These are phyloP conservation scores for Empis livida DNA, from an alignment of 2,888 invertebrate species.

Conservation along the genomic window DNA sequence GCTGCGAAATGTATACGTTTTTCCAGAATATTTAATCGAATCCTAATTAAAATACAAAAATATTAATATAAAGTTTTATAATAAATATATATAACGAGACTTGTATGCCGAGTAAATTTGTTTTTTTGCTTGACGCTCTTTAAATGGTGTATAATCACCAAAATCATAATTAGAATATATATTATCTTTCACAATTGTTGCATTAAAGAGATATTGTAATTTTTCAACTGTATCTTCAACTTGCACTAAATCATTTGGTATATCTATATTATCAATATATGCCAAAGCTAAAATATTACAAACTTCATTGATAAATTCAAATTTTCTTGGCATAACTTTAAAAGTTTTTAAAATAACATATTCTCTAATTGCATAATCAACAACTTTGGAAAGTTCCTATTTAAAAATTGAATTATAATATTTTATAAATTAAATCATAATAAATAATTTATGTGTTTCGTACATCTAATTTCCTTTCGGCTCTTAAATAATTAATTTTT, in stretches of 20 bases:
- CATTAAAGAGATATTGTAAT: neutral
- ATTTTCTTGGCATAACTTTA: conserved; percentile 33
- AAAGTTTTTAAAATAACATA: conserved; percentile 28
- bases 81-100: conserved; percentile 12
- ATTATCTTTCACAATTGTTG: neutral
- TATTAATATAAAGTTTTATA: too few relatives aligned
- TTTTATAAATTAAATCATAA: too few relatives aligned
- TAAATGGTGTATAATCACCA: conserved; percentile 22
- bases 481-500: conserved; percentile 10
- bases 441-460: conserved; percentile 1
- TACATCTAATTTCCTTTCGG: neutral
- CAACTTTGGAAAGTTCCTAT: too few relatives aligned
- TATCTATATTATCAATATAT: conserved; percentile 21
- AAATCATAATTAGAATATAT: conserved; percentile 13
- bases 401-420: too few relatives aligned
- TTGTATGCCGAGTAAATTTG: conserved; percentile 18
- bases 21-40: conserved; percentile 6
- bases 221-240: neutral
- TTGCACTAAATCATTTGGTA: neutral
- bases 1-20: conserved; percentile 20
- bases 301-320: conserved; percentile 31
- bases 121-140: conserved; percentile 18
- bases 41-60: neutral
- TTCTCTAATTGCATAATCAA: too few relatives aligned
- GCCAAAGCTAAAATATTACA: conserved; percentile 29